Percentiles rank a stretch among this genome's conserved stretches.
These are phyloP conservation scores for Pogonocherus hispidulus DNA, from an alignment of 2,888 invertebrate species.

Conservation along the genomic window DNA sequence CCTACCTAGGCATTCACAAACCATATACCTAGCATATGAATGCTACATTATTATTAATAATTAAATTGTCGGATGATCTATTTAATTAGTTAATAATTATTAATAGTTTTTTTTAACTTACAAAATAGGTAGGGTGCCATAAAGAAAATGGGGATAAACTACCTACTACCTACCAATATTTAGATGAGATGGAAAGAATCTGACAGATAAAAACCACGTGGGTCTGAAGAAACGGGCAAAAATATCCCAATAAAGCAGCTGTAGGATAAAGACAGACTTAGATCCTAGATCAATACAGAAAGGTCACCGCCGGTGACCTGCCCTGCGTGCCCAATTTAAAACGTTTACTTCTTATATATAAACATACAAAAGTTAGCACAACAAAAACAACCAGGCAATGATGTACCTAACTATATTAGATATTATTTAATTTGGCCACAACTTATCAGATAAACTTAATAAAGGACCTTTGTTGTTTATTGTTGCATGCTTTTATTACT, in stretches of 20 bases:
- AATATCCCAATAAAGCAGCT: constrained; percentile 35
- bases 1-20: too few species aligned
- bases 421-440: neutral
- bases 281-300: constrained; percentile 61
- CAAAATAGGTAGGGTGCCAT: too few species aligned
- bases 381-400: neutral
- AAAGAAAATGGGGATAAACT: too few species aligned
- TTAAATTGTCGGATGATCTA: too few species aligned
- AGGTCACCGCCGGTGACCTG: constrained; percentile 43
- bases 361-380: neutral
- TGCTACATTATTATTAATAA: too few species aligned
- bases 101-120: too few species aligned
- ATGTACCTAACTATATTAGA: too few species aligned
- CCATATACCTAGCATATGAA: too few species aligned
- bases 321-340: constrained; percentile 45
- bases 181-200: too few species aligned
- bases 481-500: neutral
- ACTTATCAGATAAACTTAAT: neutral
- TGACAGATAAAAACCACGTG: constrained; percentile 52
- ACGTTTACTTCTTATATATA: neutral
- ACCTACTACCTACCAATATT: too few species aligned
- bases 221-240: constrained; percentile 44
- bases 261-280: constrained; percentile 52
- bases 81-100: too few species aligned
- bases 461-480: neutral